Evolutionary conservation across 2,888 invertebrate genomes (phyloP), one percentile per base, ranked within the genome.

Genomic region (Leucophenga maculata): DNA sequence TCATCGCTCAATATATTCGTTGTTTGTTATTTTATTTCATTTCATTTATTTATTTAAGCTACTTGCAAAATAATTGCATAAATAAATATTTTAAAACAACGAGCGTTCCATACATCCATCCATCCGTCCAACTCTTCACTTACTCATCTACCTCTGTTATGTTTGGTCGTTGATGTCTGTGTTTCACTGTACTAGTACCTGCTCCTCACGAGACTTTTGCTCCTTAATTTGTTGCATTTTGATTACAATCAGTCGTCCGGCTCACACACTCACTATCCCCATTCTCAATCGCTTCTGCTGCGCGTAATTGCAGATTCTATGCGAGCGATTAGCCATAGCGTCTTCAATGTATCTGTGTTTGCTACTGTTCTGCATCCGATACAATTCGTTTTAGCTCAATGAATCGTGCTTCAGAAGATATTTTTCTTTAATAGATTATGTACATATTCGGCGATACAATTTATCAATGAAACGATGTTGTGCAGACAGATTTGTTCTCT

Each of bases 51-150:
- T 85, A 84, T 83, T 83, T 83, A 80, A 85, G 84, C 82, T 84
- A 85, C 84, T 84, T 84, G 84, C 85, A 83, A 85, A 84, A 85
- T 84, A 84, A 84, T 85, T 85, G 84, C 84, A 84, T 85, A 84
- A 83, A 84, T 84, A 84, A 84, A 84, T 84, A 84, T 84, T 85
- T 85, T 85, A 82, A 84, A 77, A 72, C 75, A 80, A 80, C 78
- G 80, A 70, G 67, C 50, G 39, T 54, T 59, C 65, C 48, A 39
- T 44, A 11, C 60, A 59, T 52, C 60, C 52, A 66, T 13, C 57
- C 26, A 9, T 14, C 31, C 26, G 18, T 31, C n/a, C 57, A 26
- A n/a, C 57, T 26, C n/a, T 26, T 26, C 26, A 57, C 31, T 57
- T 14, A 54, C 54, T 54, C 20, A 11, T 18, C 31, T 22, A 20